A percentile compares a stretch with the other conserved stretches of the same genome.
phyloP scores from a whole-genome alignment of 2,797 vertebrate species.

The Sebastes nivosus region DNA sequence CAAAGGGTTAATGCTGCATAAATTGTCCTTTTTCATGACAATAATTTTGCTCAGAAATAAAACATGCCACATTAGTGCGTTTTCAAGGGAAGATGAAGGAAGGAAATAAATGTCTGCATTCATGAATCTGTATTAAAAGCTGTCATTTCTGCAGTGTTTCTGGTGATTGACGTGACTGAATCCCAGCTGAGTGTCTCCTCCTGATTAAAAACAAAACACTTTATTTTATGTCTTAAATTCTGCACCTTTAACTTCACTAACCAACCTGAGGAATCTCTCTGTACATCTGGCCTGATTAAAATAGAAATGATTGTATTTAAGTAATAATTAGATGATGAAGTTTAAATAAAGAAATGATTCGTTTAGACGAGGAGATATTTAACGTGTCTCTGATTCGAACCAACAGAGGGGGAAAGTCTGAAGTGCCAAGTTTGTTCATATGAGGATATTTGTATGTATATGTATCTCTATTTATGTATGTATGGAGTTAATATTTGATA shows the following conservation, averaged over 20 bases:
- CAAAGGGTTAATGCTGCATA: background rate
- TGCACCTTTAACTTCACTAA: slow-evolving; percentile 22
- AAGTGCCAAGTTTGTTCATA: slow-evolving; percentile 33
- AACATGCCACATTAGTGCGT: background rate
- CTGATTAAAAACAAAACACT: background rate
- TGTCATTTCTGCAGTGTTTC: background rate
- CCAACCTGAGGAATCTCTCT: background rate
- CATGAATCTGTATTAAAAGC: background rate
- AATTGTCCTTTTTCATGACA: no score
- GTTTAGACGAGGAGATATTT: slow-evolving; percentile 14
- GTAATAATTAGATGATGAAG: background rate
- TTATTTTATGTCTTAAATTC: background rate
- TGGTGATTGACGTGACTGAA: background rate
- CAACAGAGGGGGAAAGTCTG: background rate
- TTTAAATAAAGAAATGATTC: background rate
- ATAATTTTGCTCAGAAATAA: no score
- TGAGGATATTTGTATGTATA: slow-evolving; percentile 31
- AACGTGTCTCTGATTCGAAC: slow-evolving; percentile 20
- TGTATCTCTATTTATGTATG: slow-evolving; percentile 48
- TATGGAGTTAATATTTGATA: slow-evolving; percentile 36
- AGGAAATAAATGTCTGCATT: background rate
- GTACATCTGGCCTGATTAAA: slow-evolving; percentile 3
- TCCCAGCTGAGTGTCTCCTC: background rate
- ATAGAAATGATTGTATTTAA: slow-evolving; percentile 8
- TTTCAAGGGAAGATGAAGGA: background rate